Evolutionary conservation across 2,797 vertebrate genomes (phyloP), one percentile per base, ranked within the genome.

Genomic region (Pogonophryne albipinna): DNA sequence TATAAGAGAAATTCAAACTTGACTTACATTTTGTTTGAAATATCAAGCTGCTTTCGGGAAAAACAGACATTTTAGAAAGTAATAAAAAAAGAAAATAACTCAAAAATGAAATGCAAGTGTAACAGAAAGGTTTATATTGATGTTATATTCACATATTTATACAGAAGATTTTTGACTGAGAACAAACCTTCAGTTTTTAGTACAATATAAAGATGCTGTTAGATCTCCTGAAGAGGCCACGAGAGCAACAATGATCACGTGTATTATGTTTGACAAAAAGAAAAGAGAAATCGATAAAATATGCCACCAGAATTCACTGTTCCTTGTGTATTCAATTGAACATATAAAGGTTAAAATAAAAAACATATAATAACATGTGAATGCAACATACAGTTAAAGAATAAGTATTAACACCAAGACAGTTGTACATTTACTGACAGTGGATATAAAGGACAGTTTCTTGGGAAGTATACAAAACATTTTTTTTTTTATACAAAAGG

Each of bases 51-150:
- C 82, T 77, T 72, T 86, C 73, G 77, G 76, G 79, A 64, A 87
- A 74, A 67, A 87, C 72, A 87, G 71, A 85, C 78, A 86, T 79
- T 83, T 71, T 80, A 87, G 76, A 88, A 38, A 86, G 70, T 27
- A 78, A 74, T 74, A 56, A 74, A 80, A 4, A 23, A 79, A 84
- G 74, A 10, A 65, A 84, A 87, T 69, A 85, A 89, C 84, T 78
- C 68, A 19, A 27, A 86, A 89, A 78, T 60, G 27, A 79, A 92
- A 90, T 86, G 77, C 56, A 91, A 89, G 85, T 82, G 72, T 87
- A 89, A 92, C 85, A 92, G 82, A 93, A 90, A 90, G 55, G 76
- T 91, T 93, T 94, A 92, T 93, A 94, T 91, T 88, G 85, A 88
- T 87, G 89, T 91, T 92, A 93, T 91, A 94, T 82, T 74, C 84